Evolutionary conservation across 2,113 vertebrate species (phyloP), one percentile per base, ranked within the genome.

Genomic region (Poeciliopsis prolifica): DNA sequence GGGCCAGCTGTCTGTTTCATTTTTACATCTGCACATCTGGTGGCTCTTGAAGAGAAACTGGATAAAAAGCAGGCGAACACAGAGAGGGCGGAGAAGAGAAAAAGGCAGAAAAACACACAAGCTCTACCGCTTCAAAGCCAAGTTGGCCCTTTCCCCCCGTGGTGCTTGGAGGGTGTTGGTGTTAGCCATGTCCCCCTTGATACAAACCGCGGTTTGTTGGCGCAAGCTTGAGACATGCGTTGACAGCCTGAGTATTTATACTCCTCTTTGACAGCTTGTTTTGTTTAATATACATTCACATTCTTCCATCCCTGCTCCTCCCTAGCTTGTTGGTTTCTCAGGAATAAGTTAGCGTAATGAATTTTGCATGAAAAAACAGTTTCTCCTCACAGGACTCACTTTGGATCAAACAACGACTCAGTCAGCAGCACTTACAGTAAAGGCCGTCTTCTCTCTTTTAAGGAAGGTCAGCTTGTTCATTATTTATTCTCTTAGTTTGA

Each of bases 391-490:
- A 80, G 75, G 82, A 72, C 80, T 72, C 81, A 83, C 82, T 81
- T 61, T 37, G 42, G 75, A 82, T 89, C 73, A 90, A 88, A 89
- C 88, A 83, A 77, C 70, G 73, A 70, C 70, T 88, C 84, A 82
- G 79, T 87, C 86, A 89, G 78, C 33, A 44, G 58, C 0, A 22
- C 69, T 85, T 37, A 12, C 35, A 37, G 35, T 82, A 65, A 87
- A 54, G 65, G 79, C 69, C 78, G 72, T 83, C 83, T 85, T 79
- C 54, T 58, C 64, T 48, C 54, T 58, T 72, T 72, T 28, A 72
- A 90, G 89, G 81, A 89, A 83, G 79, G 81, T 88, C 78, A 87
- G 79, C 84, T 89, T 90, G 84, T 90, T 93, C 72, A 30, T 74
- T 81, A 51, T 89, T 88, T 85, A 74, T 87, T 69, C 58, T 84